Evolutionary conservation across 2,797 vertebrate species (phyloP).

Genomic region (Thamnophis elegans): DNA sequence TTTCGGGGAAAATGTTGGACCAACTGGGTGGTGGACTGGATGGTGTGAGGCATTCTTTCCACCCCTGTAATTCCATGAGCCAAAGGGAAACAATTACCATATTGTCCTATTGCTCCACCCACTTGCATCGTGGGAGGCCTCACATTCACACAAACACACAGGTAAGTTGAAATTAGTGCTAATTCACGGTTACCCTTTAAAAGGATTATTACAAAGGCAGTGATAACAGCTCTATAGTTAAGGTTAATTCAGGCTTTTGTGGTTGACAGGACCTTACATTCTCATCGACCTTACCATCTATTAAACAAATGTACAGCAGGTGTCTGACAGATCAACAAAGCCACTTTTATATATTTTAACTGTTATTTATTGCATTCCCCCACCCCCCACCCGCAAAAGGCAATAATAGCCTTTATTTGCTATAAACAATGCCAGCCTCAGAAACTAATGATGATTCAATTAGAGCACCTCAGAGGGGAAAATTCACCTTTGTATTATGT

Average conservation of each 20-base stretch:
- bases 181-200: slow-evolving; percentile 27
- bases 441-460: slow-evolving; percentile 66
- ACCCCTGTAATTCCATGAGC: slow-evolving; percentile 17
- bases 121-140: slow-evolving; percentile 28
- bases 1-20: slow-evolving; percentile 1
- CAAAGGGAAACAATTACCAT: slow-evolving; percentile 38
- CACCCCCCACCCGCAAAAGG: slow-evolving; percentile 15
- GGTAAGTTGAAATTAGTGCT: slow-evolving; percentile 38
- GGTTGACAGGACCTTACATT: slow-evolving; percentile 45
- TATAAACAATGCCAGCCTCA: slow-evolving; percentile 50
- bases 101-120: slow-evolving; percentile 33
- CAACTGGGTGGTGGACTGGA: slow-evolving; percentile 4
- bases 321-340: slow-evolving; percentile 59
- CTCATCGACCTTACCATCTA: slow-evolving; percentile 43
- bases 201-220: slow-evolving; percentile 27
- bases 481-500: slow-evolving; percentile 64
- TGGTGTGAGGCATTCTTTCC: background rate
- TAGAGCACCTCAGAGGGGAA: slow-evolving; percentile 56
- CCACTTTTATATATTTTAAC: slow-evolving; percentile 61
- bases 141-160: slow-evolving; percentile 24
- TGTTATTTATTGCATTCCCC: slow-evolving; percentile 51
- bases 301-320: slow-evolving; percentile 54
- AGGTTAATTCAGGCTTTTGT: slow-evolving; percentile 50
- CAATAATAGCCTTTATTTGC: slow-evolving; percentile 53
- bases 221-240: slow-evolving; percentile 36